Evolutionary conservation across 2,888 invertebrate genomes (phyloP).

Genomic region (Allacma fusca): DNA sequence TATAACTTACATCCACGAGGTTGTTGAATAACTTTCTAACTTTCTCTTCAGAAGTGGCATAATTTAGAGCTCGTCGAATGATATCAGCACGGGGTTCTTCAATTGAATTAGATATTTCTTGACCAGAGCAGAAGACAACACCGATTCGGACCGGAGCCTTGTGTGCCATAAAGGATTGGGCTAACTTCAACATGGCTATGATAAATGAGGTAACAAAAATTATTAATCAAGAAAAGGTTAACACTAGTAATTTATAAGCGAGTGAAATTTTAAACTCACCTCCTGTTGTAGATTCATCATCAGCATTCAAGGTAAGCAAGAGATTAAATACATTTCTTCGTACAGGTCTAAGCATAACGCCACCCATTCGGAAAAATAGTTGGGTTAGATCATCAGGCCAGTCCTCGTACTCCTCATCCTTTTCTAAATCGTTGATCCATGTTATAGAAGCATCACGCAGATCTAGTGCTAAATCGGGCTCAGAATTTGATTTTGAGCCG

Average conservation of each 20-base stretch:
- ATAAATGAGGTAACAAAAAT: too few species aligned
- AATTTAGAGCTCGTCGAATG: slow-evolving; percentile 57
- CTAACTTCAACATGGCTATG: slow-evolving; percentile 80
- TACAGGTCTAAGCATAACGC: slow-evolving; percentile 93
- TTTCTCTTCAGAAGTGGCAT: slow-evolving; percentile 54
- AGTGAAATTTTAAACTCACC: slow-evolving; percentile 45
- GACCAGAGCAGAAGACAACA: slow-evolving; percentile 72
- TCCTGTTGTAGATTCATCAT: slow-evolving; percentile 52
- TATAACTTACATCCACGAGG: slow-evolving; percentile 51
- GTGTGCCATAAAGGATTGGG: slow-evolving; percentile 90
- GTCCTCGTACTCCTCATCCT: slow-evolving; percentile 82
- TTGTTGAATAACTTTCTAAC: slow-evolving; percentile 54
- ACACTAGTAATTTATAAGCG: too few species aligned
- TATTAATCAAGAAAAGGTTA: too few species aligned
- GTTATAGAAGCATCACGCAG: slow-evolving; percentile 90
- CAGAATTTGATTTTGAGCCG: slow-evolving; percentile 63
- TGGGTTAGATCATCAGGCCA: slow-evolving; percentile 93
- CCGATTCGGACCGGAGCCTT: slow-evolving; percentile 90
- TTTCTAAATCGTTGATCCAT: slow-evolving; percentile 95
- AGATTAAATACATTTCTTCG: slow-evolving; percentile 71
- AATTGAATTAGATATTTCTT: slow-evolving; percentile 42
- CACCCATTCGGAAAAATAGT: slow-evolving; percentile 93
- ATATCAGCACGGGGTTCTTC: slow-evolving; percentile 45
- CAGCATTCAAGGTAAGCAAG: slow-evolving; percentile 56
- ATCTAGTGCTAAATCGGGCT: slow-evolving; percentile 86